Evolutionary conservation across 1,140 invertebrate genomes (phyloP).

Genomic region (Aphidius ervi): DNA sequence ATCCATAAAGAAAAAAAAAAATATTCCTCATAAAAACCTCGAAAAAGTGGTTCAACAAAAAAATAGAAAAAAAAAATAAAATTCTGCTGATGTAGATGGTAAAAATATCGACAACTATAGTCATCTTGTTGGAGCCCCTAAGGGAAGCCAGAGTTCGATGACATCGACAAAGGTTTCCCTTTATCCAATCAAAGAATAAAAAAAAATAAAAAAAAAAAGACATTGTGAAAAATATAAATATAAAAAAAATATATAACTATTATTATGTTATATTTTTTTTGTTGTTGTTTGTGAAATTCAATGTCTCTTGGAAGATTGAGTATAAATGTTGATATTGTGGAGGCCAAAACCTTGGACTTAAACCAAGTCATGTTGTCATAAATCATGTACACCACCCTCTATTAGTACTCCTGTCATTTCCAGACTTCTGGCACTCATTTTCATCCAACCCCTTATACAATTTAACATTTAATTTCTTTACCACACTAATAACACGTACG

Average conservation of each 20-base stretch:
- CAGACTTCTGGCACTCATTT: constrained; percentile 31
- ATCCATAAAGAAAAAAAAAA: constrained; percentile 15
- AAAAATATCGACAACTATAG: constrained; percentile 9
- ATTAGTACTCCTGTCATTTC: constrained; percentile 42
- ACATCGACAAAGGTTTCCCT: constrained; percentile 25
- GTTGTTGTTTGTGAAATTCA: no score
- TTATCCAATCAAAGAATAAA: constrained; percentile 26
- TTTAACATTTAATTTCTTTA: constrained; percentile 39
- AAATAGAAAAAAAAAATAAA: background rate
- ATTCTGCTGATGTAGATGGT: background rate
- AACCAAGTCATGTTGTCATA: constrained; percentile 29
- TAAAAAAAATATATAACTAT: background rate
- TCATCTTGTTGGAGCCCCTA: constrained; percentile 6
- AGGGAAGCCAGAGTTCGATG: constrained; percentile 20
- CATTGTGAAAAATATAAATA: background rate
- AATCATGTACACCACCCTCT: constrained; percentile 45
- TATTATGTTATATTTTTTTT: background rate
- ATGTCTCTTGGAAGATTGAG: no score
- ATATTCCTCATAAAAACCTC: background rate
- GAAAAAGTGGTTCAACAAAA: background rate
- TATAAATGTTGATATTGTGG: background rate
- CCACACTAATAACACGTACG: constrained; percentile 38
- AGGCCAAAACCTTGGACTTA: constrained; percentile 15
- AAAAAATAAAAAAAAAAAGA: background rate
- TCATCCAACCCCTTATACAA: constrained; percentile 24